Base-by-base conservation (phyloP, 1,140 invertebrate genomes). In the Saccostrea cuccullata region DNA sequence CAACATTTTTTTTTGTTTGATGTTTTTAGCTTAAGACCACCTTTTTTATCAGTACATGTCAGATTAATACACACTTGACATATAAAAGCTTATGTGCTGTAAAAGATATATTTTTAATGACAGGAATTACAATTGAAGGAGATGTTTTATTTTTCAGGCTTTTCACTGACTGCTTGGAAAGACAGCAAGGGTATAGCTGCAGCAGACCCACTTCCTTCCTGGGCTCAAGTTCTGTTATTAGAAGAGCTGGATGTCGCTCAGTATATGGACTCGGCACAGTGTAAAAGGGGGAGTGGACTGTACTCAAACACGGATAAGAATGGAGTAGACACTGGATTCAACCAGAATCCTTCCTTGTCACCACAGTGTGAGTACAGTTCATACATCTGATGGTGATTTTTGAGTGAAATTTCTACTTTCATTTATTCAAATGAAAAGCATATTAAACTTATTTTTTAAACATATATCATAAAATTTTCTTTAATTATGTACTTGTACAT, bases 171-270 rank as follows among this genome's bases (percentile, higher is more conserved):
- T 30, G 26, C 70, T 12, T 87, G 77, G 77, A 84, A 82, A 36
- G 13, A 60, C 56, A 64, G 55, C 6, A 55, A 83, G 15, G 56
- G 82, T 30, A 36, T 87, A 1, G 15, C 56, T 20, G 47, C 13
- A 5, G 47, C 58, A 1, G 55, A 58, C 20, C 55, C 56, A 6
- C 40, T 87, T 9, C 86, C 86, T 20, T 55, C 15, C 4, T 87
- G 58, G 77, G 86, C 73, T 11, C 20, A 58, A 17, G 30, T 36
- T n/a, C 77, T 87, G 26, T 67, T 87, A 36, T 26, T 83, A 55
- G 86, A 87, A 26, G 86, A 87, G 30, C 17, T 87, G 20, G 86
- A 82, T 47, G 40, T 87, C 1, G 26, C 55, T 23, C 77, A 58
- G 26, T 87, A 83, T 55, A 55, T 87, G 12, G 26, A 64, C 23